Percentiles rank a stretch among this genome's conserved stretches.
phyloP scores from a whole-genome alignment of 2,113 vertebrate genomes.

The Lota lota region DNA sequence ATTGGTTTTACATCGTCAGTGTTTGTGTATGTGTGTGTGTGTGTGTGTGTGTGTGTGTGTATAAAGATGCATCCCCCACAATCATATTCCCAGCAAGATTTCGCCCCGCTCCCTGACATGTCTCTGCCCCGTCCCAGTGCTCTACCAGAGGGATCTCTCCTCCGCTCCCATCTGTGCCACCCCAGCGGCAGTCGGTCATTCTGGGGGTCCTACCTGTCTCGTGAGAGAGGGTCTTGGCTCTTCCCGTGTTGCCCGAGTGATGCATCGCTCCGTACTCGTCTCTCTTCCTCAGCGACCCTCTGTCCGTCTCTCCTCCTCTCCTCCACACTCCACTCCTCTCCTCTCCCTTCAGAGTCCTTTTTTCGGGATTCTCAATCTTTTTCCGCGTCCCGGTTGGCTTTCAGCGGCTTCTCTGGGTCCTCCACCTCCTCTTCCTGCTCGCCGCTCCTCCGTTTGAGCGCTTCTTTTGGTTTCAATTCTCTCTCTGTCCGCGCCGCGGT shows the following conservation, averaged over 20 bases:
- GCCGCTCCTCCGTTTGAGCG: slow-evolving; percentile 60
- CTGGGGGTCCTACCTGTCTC: slow-evolving; percentile 89
- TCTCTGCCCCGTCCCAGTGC: too few relatives aligned
- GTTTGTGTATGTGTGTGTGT: background rate
- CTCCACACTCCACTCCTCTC: slow-evolving; percentile 77
- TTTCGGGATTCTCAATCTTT: slow-evolving; percentile 61
- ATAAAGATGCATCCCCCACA: background rate
- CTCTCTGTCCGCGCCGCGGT: background rate
- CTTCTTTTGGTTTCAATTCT: background rate
- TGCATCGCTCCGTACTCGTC: slow-evolving; percentile 85
- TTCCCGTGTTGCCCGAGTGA: slow-evolving; percentile 82
- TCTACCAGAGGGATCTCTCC: too few relatives aligned
- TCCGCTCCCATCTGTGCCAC: slow-evolving; percentile 5
- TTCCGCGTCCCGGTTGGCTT: slow-evolving; percentile 33
- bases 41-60: slow-evolving; percentile 11
- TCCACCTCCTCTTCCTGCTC: background rate
- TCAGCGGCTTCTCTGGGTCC: slow-evolving; percentile 28
- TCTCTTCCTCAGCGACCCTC: slow-evolving; percentile 70
- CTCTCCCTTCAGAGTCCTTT: slow-evolving; percentile 54
- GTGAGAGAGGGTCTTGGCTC: slow-evolving; percentile 91
- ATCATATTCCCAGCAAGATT: slow-evolving; percentile 29
- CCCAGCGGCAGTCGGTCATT: slow-evolving; percentile 8
- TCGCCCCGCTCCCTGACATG: too few relatives aligned
- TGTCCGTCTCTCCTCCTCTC: slow-evolving; percentile 75
- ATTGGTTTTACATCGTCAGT: slow-evolving; percentile 16